Base-by-base conservation (phyloP, 92 coral and sea anemone species). In the Metridium senile region DNA sequence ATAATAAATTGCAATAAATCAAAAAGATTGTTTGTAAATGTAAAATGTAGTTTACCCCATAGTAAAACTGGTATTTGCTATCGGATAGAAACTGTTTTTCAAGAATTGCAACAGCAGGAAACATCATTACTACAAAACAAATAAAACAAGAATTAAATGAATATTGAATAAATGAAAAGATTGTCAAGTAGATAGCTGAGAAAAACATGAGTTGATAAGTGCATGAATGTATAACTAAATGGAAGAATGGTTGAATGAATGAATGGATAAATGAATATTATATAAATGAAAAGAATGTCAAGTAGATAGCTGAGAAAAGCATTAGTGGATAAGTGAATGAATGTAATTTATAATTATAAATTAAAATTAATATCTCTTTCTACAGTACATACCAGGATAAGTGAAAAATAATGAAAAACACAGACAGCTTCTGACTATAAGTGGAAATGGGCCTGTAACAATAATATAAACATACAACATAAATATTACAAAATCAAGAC, bases 391-490 rank as follows among this genome's bases (percentile, higher is more conserved):
- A 95, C 99, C 92, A 84, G 99, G 99, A 74, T 95, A 95, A 23
- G 99, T 95, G 62, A 95, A 95, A 82, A 92, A 92, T 62, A 95
- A 82, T 16, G 99, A 95, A 77, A 95, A 95, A 68, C 92, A 89
- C 52, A 95, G 83, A 72, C 99, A 95, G 34, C 93, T 69, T 69
- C 93, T 90, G 10, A 95, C 99, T 45, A 95, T 77, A 23, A 84
- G 71, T 20, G 97, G 99, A 81, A 95, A 89, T 53, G 82, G 86
- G 19, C 99, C 99, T 95, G 47, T 39, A 68, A 70, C 59, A 2
- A 32, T 57, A 74, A 58, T 21, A 57, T 21, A 1, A 21, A 54
- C 3, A 54, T 54, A 6, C n/a, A 54, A 53, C 22, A 62, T 11
- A 26, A 10, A 56, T 56, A 0, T 19, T 19, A 18, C 1, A 43